A percentile compares a stretch with the other conserved stretches of the same genome.
Evolutionary conservation across 2,888 invertebrate species (phyloP).

Genomic region (Thymelicus sylvestris): DNA sequence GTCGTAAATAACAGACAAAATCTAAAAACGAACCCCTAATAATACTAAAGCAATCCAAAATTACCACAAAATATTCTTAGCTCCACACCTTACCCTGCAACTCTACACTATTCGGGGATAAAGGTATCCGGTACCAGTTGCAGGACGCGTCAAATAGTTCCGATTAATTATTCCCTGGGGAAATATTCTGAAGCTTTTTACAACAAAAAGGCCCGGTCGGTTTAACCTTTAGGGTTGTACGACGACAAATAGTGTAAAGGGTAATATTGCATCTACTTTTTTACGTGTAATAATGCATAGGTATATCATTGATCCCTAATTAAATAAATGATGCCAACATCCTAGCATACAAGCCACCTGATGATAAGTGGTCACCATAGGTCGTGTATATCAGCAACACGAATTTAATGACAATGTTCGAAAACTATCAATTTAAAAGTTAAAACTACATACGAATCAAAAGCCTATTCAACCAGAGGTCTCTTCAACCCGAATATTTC

Average conservation of each 20-base stretch:
- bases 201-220: background rate
- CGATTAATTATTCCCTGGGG: constrained; percentile 3
- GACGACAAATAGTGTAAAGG: too few species aligned
- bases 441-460: background rate
- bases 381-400: too few species aligned
- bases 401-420: too few species aligned
- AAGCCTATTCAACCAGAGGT: background rate
- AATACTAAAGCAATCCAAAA: background rate
- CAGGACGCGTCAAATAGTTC: constrained; percentile 9
- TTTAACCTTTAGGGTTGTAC: background rate
- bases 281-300: too few species aligned
- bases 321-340: too few species aligned
- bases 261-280: too few species aligned
- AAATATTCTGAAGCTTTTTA: background rate
- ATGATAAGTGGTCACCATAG: too few species aligned
- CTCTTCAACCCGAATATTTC: background rate
- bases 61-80: background rate
- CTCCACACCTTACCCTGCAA: background rate
- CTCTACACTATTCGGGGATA: background rate
- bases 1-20: too few species aligned
- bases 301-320: too few species aligned
- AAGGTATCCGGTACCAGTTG: constrained; percentile 3
- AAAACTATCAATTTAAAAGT: too few species aligned
- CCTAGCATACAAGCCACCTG: too few species aligned
- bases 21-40: too few species aligned